Evolutionary conservation across 2,888 invertebrate genomes (phyloP).

Genomic region (Celastrina argiolus): DNA sequence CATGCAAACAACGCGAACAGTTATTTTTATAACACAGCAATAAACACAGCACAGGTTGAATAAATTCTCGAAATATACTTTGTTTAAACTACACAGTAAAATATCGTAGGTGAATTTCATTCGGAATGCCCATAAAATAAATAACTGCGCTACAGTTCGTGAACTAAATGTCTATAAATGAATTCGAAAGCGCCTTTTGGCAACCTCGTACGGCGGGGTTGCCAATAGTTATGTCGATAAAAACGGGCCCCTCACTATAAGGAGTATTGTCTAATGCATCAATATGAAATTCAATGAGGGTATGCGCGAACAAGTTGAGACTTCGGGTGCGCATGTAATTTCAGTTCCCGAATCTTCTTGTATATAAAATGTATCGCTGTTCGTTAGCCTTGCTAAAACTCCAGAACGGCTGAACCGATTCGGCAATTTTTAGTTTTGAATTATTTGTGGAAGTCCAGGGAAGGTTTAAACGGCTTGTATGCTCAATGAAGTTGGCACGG

Average conservation of each 20-base stretch:
- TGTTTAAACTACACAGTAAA: constrained; percentile 11
- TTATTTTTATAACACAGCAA: not conserved
- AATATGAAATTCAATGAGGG: constrained; percentile 19
- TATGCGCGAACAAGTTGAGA: constrained; percentile 7
- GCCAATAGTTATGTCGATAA: constrained; percentile 15
- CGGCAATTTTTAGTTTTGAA: too few relatives aligned
- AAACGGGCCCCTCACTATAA: constrained; percentile 7
- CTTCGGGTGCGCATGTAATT: constrained; percentile 1
- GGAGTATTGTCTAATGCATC: constrained; percentile 19
- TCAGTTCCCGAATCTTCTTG: not conserved
- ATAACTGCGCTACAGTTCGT: constrained; percentile 10
- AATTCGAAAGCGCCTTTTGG: constrained; percentile 21
- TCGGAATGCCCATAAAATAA: constrained; percentile 12
- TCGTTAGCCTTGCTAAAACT: too few relatives aligned
- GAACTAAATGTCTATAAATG: constrained; percentile 19
- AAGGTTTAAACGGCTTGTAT: too few relatives aligned
- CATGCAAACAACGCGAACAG: not conserved
- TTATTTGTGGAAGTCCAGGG: too few relatives aligned
- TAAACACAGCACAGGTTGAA: not conserved
- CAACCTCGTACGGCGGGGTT: not conserved
- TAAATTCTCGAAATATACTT: constrained; percentile 6
- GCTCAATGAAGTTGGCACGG: too few relatives aligned
- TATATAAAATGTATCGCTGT: too few relatives aligned
- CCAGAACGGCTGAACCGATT: too few relatives aligned
- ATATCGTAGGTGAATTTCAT: constrained; percentile 14